Percentiles rank a stretch among this genome's conserved stretches.
Evolutionary conservation across 2,113 vertebrate genomes (phyloP).

Genomic region (Heterocephalus glaber): DNA sequence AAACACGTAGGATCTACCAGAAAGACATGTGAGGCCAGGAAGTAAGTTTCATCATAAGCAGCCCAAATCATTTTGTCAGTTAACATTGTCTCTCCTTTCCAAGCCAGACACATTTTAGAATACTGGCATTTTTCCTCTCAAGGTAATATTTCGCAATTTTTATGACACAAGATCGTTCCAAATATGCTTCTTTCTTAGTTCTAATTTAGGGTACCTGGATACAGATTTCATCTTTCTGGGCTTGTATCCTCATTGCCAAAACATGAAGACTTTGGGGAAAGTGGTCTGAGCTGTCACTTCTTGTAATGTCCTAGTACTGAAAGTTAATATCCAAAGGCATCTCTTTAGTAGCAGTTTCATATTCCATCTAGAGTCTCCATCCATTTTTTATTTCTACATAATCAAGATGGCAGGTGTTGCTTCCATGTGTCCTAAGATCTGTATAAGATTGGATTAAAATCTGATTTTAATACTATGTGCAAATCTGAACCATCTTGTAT

Average conservation of each 20-base stretch:
- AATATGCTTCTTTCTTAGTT: slow-evolving; percentile 17
- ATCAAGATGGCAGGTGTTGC: not conserved
- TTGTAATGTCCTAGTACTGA: not conserved
- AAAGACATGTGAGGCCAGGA: not conserved
- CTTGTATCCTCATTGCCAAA: not conserved
- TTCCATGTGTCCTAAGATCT: not conserved
- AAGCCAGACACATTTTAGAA: slow-evolving; percentile 15
- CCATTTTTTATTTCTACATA: not conserved
- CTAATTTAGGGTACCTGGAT: not conserved
- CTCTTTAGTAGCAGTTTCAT: not conserved
- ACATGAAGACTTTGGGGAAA: not conserved
- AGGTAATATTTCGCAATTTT: slow-evolving; percentile 35
- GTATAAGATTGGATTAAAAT: not conserved
- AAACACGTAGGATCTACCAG: not conserved
- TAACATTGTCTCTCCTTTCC: not conserved
- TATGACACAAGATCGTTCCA: not conserved
- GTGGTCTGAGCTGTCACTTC: not conserved
- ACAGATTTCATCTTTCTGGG: not conserved
- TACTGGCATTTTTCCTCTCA: not conserved
- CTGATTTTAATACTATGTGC: not conserved
- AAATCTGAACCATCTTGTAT: not conserved
- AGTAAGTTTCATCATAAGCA: not conserved
- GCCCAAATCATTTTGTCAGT: not conserved
- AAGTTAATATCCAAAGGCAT: not conserved
- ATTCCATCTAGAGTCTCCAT: not conserved